Percentiles rank a stretch among this genome's conserved stretches.
Conservation (phyloP, 2,888 invertebrate species). For the Thysanoteuthis rhombus region DNA sequence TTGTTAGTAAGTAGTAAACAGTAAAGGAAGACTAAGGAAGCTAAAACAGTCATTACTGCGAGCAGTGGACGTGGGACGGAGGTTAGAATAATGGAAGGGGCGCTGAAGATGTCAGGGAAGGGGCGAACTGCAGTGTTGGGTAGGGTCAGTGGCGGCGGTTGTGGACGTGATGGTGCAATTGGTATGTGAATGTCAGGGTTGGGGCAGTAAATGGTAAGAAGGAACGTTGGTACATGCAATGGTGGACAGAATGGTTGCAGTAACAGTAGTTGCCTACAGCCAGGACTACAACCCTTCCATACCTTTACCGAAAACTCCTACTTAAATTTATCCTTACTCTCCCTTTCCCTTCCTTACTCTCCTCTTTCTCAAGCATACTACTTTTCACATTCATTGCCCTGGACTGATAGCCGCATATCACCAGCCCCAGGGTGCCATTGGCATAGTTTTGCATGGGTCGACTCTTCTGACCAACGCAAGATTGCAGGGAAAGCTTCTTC, state of each 20-base stretch:
- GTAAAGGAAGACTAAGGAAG: background rate
- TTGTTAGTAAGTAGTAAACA: constrained; percentile 12
- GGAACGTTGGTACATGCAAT: background rate
- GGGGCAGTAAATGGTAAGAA: background rate
- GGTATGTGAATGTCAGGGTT: background rate
- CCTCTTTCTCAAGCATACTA: background rate
- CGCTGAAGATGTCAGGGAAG: background rate
- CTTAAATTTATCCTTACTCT: background rate
- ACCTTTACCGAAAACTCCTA: background rate
- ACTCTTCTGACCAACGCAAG: background rate
- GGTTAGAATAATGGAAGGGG: background rate
- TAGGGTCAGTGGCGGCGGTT: background rate
- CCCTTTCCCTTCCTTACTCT: background rate
- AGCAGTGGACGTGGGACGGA: background rate
- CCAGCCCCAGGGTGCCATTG: background rate
- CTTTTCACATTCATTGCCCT: constrained; percentile 12
- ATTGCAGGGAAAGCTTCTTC: background rate
- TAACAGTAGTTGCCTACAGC: background rate
- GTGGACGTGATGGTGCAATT: background rate
- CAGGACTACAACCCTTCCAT: background rate
- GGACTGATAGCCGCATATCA: background rate
- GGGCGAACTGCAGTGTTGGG: background rate
- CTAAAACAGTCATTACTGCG: constrained; percentile 12
- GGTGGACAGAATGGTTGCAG: background rate
- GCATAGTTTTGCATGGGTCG: background rate